These are phyloP conservation scores for Borostomias antarcticus DNA, from an alignment of 2,797 vertebrate genomes.

Conservation along the genomic window DNA sequence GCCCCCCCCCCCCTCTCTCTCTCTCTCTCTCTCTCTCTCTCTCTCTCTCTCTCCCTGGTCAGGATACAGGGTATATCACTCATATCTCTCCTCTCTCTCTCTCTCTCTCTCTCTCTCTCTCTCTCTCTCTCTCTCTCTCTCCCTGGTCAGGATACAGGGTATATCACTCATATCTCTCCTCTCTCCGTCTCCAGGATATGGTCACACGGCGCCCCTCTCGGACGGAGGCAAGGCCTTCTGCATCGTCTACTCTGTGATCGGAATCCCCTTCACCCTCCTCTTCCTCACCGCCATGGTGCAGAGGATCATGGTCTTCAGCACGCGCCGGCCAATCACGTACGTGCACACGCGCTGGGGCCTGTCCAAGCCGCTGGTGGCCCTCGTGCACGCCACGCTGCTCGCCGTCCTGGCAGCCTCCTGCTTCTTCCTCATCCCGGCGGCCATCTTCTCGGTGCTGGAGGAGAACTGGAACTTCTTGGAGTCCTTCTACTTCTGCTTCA, in stretches of 20 bases:
- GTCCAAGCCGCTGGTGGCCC: conserved; percentile 88
- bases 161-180: background rate
- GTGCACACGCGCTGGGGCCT: conserved; percentile 90
- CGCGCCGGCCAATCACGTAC: conserved; percentile 85
- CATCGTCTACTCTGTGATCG: conserved; percentile 93
- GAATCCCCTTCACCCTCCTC: conserved; percentile 96
- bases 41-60: too few species aligned
- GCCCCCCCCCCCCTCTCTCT: background rate
- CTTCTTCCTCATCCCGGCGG: conserved; percentile 95
- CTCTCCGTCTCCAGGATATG: conserved; percentile 82
- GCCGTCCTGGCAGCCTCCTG: conserved; percentile 81
- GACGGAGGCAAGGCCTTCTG: conserved; percentile 96
- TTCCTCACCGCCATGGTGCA: conserved; percentile 97
- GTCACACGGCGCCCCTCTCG: conserved; percentile 94
- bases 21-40: too few species aligned
- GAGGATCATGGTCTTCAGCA: conserved; percentile 89
- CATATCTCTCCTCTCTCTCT: background rate
- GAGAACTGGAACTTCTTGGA: conserved; percentile 98
- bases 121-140: too few species aligned
- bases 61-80: too few species aligned
- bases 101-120: too few species aligned
- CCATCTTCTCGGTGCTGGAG: conserved; percentile 90
- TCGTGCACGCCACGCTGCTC: conserved; percentile 84
- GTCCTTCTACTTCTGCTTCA: conserved; percentile 98
- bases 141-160: too few species aligned